phyloP scores from a whole-genome alignment of 2,797 vertebrate genomes.

The Mormyrus proboscirostris region DNA sequence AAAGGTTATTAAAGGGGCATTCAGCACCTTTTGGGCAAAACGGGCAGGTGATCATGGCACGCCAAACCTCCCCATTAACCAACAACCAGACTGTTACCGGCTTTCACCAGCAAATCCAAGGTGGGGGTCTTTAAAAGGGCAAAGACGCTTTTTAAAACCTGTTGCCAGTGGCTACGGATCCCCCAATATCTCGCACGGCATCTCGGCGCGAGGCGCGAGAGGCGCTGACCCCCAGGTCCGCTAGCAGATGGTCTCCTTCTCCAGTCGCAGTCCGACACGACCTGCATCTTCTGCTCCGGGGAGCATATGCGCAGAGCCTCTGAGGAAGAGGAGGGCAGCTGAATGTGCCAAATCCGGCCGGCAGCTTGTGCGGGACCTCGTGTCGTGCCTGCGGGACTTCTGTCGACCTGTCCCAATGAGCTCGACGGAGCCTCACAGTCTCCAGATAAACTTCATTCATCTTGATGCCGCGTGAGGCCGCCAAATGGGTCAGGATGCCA shows the following conservation, averaged over 20 bases:
- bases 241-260: slow-evolving; percentile 37
- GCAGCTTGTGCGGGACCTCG: slow-evolving; percentile 45
- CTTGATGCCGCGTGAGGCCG: slow-evolving; percentile 16
- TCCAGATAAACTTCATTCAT: slow-evolving; percentile 30
- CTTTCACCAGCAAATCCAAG: neutral
- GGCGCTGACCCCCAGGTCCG: neutral
- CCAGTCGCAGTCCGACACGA: slow-evolving; percentile 46
- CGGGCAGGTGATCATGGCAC: neutral
- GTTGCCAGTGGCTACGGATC: neutral
- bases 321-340: slow-evolving; percentile 43
- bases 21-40: neutral
- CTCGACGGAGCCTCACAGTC: slow-evolving; percentile 38
- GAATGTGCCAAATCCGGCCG: slow-evolving; percentile 45
- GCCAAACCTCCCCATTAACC: neutral
- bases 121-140: neutral
- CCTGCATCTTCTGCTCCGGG: slow-evolving; percentile 51
- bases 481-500: slow-evolving; percentile 18
- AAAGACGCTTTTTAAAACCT: neutral
- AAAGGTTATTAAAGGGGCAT: neutral
- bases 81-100: neutral
- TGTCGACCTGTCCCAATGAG: slow-evolving; percentile 47
- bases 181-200: neutral
- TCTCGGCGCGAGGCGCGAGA: neutral
- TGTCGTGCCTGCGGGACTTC: slow-evolving; percentile 51
- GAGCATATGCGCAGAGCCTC: slow-evolving; percentile 57